Base-by-base conservation (phyloP, 2,888 invertebrate genomes). In the Pristionchus maxplancki region DNA sequence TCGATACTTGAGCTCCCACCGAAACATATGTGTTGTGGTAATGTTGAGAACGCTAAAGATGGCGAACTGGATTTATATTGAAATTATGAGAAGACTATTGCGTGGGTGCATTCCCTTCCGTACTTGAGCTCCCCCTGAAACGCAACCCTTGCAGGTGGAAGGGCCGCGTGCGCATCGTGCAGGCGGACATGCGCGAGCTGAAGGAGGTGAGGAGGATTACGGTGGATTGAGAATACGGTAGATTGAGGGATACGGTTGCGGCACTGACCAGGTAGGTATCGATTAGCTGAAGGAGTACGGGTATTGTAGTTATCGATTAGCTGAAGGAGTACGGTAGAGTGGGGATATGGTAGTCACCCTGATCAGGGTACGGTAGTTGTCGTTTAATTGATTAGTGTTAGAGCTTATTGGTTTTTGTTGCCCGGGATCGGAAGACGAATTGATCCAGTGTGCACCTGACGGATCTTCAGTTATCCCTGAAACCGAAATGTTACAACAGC, bases 131-230 rank as follows among this genome's bases (percentile, higher is more conserved):
- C 50, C 13, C 37, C 24, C 24, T 58, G 58, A 34, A 84, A 84
- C 83, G 8, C 58, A 48, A 53, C 13, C 44, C 5, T 83, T 89
- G 31, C 88, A 93, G 93, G 8, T 94, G 93, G 93, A 89, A 88
- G n/a, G 88, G 90, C 20, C 89, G 90, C 24, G 95, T 95, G 31
- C 95, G 95, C 13, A 95, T 96, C 17, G 92, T 96, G 71, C 95
- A 95, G 81, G 93, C 95, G 90, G 96, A 96, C 93, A 95, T 96
- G 95, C 91, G 96, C 58, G 91, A 93, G 34, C 95, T 95, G 94
- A 88, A 89, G 15, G 86, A 89, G 86, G 86, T 87, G 34, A 78
- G 40, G 6, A 20, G 58, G n/a, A n/a, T 24, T n/a, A 58, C 58
- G 58, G 58, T 58, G 20, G 50, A n/a, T n/a, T n/a, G n/a, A n/a